phyloP scores from a whole-genome alignment of 2,797 vertebrate species.

The Orestias chungarensis region DNA sequence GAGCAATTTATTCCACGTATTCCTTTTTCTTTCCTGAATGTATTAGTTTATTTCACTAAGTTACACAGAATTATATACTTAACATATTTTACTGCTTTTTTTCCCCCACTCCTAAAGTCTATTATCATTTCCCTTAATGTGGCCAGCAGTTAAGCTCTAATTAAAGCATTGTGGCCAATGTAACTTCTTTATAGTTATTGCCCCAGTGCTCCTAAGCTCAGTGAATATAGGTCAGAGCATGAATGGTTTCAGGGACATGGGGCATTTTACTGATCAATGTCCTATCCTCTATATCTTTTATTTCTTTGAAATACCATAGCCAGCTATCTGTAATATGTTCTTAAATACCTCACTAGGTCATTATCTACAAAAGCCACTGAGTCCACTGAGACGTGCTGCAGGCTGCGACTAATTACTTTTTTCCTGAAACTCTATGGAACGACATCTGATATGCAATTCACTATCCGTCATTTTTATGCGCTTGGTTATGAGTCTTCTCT shows the following conservation, averaged over 20 bases:
- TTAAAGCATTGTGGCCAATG: conserved; percentile 51
- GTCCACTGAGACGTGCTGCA: conserved; percentile 12
- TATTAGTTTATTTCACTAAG: no score
- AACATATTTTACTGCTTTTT: background rate
- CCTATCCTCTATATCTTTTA: conserved; percentile 36
- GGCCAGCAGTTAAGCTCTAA: conserved; percentile 47
- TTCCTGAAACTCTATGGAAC: conserved; percentile 32
- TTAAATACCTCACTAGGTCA: conserved; percentile 16
- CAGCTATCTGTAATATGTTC: conserved; percentile 3
- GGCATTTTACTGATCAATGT: conserved; percentile 32
- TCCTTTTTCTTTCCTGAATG: no score
- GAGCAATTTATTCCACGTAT: no score
- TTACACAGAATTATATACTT: background rate
- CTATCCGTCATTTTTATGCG: conserved; percentile 8
- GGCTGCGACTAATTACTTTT: conserved; percentile 15
- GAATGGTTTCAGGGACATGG: conserved; percentile 5
- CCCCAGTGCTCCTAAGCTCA: conserved; percentile 30
- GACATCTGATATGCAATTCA: background rate
- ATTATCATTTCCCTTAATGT: conserved; percentile 43
- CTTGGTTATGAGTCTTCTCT: conserved; percentile 3
- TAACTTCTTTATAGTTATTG: conserved; percentile 58
- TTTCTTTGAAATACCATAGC: background rate
- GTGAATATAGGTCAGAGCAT: conserved; percentile 60
- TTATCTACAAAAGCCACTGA: conserved; percentile 18
- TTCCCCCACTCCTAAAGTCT: conserved; percentile 4